phyloP scores from a whole-genome alignment of 1,140 invertebrate genomes.

The Saccostrea echinata region DNA sequence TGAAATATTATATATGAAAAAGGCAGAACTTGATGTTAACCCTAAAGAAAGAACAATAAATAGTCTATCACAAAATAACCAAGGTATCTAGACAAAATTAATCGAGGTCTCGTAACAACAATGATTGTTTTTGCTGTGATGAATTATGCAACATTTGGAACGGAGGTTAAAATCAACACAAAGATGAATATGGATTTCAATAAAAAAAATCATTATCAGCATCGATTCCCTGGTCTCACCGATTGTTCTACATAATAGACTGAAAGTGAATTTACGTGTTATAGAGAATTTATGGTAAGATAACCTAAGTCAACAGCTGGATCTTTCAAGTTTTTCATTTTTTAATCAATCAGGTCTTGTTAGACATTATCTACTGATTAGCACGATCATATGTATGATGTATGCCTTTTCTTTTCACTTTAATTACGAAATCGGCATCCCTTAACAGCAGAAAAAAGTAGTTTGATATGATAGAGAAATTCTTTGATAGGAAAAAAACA shows the following conservation, averaged over 20 bases:
- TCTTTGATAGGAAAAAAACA: too few species aligned
- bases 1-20: conserved; percentile 15
- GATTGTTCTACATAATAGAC: conserved; percentile 1
- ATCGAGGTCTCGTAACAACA: background rate
- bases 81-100: conserved; percentile 20
- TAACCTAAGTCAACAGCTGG: background rate
- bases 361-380: background rate
- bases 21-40: background rate
- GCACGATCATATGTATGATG: conserved; percentile 9
- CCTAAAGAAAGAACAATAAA: conserved; percentile 1
- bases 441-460: too few species aligned
- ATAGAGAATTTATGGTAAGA: background rate
- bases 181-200: background rate
- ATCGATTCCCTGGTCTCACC: background rate
- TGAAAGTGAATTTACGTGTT: conserved; percentile 5
- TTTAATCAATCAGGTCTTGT: background rate
- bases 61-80: conserved; percentile 4
- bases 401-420: conserved; percentile 3
- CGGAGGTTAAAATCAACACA: background rate
- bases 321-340: background rate
- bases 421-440: background rate
- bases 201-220: conserved; percentile 15
- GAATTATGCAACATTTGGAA: conserved; percentile 19
- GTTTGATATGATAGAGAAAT: too few species aligned
- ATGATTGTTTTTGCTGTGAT: conserved; percentile 12